Evolutionary conservation across 2,888 invertebrate genomes (phyloP), one percentile per base, ranked within the genome.

Genomic region (Acronicta leporina): DNA sequence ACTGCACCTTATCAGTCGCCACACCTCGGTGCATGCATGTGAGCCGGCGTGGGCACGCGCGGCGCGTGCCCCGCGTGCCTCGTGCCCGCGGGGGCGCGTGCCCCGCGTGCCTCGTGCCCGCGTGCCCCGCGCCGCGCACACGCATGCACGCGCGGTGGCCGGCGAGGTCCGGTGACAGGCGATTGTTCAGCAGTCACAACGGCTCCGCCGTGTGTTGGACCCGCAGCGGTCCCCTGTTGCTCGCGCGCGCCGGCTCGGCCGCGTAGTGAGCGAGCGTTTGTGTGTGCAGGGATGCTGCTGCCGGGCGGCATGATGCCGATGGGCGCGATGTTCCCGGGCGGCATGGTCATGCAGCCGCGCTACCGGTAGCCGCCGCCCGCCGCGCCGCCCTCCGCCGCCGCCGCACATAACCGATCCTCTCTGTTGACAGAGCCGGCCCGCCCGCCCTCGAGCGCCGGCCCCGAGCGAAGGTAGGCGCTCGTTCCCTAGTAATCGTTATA

Each of bases 261-360:
- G 65, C 62, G 73, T 55, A 55, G 57, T 67, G 71, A 75, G 57
- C 52, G 68, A 71, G 50, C 50, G 54, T 43, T 61, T 74, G 60
- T 85, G 77, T 89, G 86, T 80, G 89, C 93, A 94, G 94, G 94
- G 74, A 90, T 93, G 92, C 89, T 93, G 91, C 85, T 93, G 87
- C 92, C 92, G 86, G 89, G 90, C 79, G 84, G 87, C 69, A 79
- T 81, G 80, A 69, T 75, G 74, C 77, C 68, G 76, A 75, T 78
- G 74, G 72, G 70, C 59, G 90, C 95, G 45, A 91, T 95, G 92
- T 82, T 92, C 95, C 71, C 75, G 87, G 89, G 71, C 83, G 92
- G 95, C 57, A 91, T 95, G 93, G 95, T 96, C 95, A 97, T 98
- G 97, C 97, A 97, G 93, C 97, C 97, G 79, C 96, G 97, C 92